phyloP scores from a whole-genome alignment of 2,888 invertebrate genomes.

The Penaeus monodon region DNA sequence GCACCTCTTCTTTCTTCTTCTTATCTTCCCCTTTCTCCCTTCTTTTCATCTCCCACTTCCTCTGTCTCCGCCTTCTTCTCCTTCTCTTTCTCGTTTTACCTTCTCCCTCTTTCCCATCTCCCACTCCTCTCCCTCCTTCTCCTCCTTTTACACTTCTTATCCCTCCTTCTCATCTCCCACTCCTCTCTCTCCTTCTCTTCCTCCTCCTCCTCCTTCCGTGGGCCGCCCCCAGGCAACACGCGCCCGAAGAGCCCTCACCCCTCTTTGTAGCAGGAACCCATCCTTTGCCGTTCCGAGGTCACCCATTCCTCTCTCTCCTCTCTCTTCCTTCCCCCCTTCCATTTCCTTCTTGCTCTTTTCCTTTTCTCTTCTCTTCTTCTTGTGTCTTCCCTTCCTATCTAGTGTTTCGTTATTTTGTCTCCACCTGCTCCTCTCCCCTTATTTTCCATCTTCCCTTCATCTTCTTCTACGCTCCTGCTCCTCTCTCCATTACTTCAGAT shows the following conservation, averaged over 20 bases:
- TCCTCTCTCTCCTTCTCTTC: not conserved
- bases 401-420: too few species aligned
- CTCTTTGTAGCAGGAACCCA: too few species aligned
- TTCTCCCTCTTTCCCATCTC: not conserved
- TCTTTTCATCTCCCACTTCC: not conserved
- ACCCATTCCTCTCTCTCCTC: not conserved
- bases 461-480: too few species aligned
- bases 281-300: too few species aligned
- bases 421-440: not conserved
- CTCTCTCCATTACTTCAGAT: too few species aligned
- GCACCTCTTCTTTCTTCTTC: not conserved
- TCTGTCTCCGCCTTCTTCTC: not conserved
- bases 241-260: too few species aligned
- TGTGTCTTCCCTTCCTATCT: not conserved
- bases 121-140: not conserved
- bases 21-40: not conserved
- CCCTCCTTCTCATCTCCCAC: not conserved
- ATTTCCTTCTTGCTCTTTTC: too few species aligned
- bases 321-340: not conserved
- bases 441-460: not conserved
- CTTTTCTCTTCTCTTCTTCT: not conserved
- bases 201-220: not conserved
- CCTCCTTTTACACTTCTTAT: not conserved
- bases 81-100: not conserved
- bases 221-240: not conserved